Base-by-base conservation (phyloP, 2,113 vertebrate genomes). In the Bagarius yarrelli region DNA sequence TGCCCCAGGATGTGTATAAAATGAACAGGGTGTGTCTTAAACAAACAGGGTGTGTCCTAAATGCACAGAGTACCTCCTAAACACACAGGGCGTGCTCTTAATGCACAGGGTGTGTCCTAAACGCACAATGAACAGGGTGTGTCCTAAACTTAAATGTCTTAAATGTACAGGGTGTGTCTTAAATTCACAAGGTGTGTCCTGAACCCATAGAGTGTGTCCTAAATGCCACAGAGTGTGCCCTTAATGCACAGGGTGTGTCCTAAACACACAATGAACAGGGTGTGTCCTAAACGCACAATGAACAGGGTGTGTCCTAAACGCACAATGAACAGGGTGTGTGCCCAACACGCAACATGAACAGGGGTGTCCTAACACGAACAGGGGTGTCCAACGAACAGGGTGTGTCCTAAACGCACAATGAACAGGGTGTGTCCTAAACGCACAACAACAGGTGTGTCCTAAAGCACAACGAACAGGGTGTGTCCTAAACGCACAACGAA, bases 381-480 rank as follows among this genome's bases (percentile, higher is more conserved):
- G n/a, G n/a, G n/a, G n/a, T n/a, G n/a, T n/a, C n/a, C n/a, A n/a
- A 6, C 3, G 36, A 6, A 6, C 12, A 6, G 8, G 23, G 56
- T 25, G 9, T 14, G 4, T 27, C 19, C 64, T 23, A 14, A 64
- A 32, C 0, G 30, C 61, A 40, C 3, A 40, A 40, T 4, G 36
- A 40, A 64, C 19, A 13, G 44, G 23, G 23, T 15, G 34, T 69
- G 34, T 69, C 21, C 4, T 8, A 44, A n/a, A n/a, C 0, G 3
- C 8, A 5, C 23, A 1, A n/a, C n/a, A n/a, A n/a, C n/a, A n/a
- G n/a, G 6, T 40, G 3, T 8, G 3, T 4, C 3, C 8, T 4
- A 30, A 4, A n/a, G 15, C 30, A 64, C 19, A 13, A 63, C 0
- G 15, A 27, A 64, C 19, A 13, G 44, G 40, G 36, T 16, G 66